Percentiles rank a stretch among this genome's conserved stretches.
phyloP scores from a whole-genome alignment of 1,140 invertebrate species.

The Branchinecta lindahli region DNA sequence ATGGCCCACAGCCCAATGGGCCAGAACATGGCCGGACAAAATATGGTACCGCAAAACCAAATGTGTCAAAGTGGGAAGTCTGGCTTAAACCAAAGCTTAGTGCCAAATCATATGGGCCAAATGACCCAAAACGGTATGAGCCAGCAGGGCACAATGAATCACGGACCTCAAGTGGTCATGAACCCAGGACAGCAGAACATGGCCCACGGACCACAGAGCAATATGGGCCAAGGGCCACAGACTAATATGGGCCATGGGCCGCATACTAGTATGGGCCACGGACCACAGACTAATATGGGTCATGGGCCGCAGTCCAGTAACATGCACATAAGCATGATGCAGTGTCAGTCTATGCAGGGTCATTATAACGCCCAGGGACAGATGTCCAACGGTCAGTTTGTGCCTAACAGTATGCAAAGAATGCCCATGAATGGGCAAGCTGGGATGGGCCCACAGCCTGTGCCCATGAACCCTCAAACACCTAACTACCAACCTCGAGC shows the following conservation, averaged over 20 bases:
- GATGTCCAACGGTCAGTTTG: background rate
- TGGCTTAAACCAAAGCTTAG: background rate
- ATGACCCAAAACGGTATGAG: background rate
- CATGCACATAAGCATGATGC: background rate
- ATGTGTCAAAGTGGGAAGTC: background rate
- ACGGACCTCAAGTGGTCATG: no score
- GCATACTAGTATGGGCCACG: no score
- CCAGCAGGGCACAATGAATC: background rate
- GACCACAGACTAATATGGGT: no score
- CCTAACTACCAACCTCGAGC: background rate
- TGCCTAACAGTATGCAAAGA: conserved; percentile 8
- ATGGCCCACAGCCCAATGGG: background rate
- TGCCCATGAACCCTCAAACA: background rate
- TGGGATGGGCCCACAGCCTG: background rate
- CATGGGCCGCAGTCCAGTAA: background rate
- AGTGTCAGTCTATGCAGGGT: conserved; percentile 7
- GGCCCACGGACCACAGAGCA: no score
- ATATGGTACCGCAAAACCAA: background rate
- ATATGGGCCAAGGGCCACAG: no score
- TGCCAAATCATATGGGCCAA: background rate
- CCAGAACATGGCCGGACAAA: background rate
- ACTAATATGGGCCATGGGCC: no score
- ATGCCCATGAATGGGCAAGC: background rate
- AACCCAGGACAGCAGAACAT: no score
- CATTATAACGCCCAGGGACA: background rate